Conservation (phyloP, 2,888 invertebrate genomes). For the Cephus nigrinus region DNA sequence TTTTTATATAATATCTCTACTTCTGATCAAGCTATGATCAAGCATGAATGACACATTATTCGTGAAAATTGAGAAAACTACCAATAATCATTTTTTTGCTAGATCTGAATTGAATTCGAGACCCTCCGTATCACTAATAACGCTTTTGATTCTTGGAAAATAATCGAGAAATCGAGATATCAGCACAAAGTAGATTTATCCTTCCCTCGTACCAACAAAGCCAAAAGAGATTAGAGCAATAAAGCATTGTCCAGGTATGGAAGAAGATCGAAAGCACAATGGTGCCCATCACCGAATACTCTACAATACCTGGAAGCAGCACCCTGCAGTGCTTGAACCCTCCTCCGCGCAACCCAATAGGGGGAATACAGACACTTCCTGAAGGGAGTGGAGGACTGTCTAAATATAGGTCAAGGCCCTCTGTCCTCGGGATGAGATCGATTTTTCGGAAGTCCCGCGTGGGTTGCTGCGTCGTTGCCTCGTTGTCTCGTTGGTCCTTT, state of each 20-base stretch:
- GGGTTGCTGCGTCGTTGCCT: not conserved
- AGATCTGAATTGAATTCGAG: no score
- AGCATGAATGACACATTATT: no score
- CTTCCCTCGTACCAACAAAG: not conserved
- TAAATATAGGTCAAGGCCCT: conserved; percentile 8
- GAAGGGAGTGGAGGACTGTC: not conserved
- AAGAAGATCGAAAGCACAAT: not conserved
- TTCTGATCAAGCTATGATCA: no score
- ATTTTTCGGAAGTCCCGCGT: conserved; percentile 9
- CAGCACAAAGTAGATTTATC: not conserved
- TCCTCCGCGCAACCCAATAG: not conserved
- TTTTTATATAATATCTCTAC: no score
- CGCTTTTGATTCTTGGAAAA: no score
- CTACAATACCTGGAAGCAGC: not conserved
- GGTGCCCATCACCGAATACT: not conserved
- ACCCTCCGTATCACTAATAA: no score
- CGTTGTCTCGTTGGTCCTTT: not conserved
- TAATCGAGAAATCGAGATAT: no score
- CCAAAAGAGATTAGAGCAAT: conserved; percentile 1
- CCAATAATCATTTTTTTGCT: no score
- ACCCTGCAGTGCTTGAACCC: not conserved
- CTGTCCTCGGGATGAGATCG: conserved; percentile 9
- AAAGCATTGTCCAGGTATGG: conserved; percentile 6
- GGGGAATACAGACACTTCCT: conserved; percentile 1
- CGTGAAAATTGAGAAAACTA: no score